Percentiles rank a stretch among this genome's conserved stretches.
These are phyloP conservation scores for Drosophila lacertosa DNA, from an alignment of 1,140 invertebrate genomes.

Conservation along the genomic window DNA sequence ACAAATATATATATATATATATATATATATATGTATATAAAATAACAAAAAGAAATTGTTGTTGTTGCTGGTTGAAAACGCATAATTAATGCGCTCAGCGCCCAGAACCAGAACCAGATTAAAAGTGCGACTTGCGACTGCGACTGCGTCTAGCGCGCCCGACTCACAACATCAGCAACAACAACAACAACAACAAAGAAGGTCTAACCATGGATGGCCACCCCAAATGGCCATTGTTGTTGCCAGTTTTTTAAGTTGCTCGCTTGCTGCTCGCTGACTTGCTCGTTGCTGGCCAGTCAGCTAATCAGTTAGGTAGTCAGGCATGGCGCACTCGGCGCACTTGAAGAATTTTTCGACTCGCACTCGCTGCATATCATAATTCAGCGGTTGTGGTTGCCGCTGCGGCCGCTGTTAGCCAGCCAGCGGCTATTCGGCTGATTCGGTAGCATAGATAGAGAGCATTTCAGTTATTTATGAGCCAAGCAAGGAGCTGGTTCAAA, in stretches of 20 bases:
- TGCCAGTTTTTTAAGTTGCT: neutral
- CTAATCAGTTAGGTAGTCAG: conserved; percentile 37
- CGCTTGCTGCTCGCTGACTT: neutral
- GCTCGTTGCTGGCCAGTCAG: conserved; percentile 9
- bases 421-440: conserved; percentile 18
- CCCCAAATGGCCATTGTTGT: conserved; percentile 8
- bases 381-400: conserved; percentile 4
- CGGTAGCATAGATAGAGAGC: conserved; percentile 31
- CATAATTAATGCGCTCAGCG: conserved; percentile 82
- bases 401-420: neutral
- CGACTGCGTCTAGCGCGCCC: conserved; percentile 26
- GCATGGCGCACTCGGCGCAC: conserved; percentile 10
- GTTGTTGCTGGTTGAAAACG: conserved; percentile 67
- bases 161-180: no score
- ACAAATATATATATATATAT: no score
- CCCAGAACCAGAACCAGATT: conserved; percentile 82
- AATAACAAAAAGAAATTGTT: conserved; percentile 28
- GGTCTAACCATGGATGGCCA: conserved; percentile 5
- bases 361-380: conserved; percentile 22
- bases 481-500: neutral
- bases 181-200: no score
- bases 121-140: conserved; percentile 55
- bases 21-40: no score
- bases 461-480: conserved; percentile 29
- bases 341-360: conserved; percentile 9